These are phyloP conservation scores for Grallaria varia DNA, from an alignment of 2,113 vertebrate species.

Conservation along the genomic window DNA sequence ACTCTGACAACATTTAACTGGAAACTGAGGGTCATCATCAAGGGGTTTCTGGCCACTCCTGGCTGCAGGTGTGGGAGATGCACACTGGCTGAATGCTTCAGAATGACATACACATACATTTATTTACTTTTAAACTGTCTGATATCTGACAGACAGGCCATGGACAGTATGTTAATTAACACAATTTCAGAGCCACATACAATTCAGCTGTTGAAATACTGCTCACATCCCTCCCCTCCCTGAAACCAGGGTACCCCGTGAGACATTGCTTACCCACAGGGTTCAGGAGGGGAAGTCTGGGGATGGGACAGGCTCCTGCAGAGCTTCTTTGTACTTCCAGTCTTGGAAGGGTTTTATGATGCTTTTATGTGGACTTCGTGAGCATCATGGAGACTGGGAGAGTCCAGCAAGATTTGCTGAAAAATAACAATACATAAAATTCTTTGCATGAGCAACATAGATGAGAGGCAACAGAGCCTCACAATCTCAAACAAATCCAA, in stretches of 20 bases:
- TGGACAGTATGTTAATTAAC: neutral
- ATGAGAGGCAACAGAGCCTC: neutral
- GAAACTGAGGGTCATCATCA: neutral
- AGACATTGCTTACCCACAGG: neutral
- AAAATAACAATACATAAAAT: neutral
- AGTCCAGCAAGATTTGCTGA: neutral
- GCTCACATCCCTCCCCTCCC: neutral
- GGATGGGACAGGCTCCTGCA: neutral
- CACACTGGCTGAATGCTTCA: fast-evolving
- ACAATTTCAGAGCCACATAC: neutral
- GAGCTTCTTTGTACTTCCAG: neutral
- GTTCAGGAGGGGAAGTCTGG: neutral
- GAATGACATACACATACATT: neutral
- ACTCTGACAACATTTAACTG: neutral
- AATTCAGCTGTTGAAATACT: neutral
- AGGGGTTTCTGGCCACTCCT: neutral
- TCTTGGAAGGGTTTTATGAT: neutral
- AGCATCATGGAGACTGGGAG: neutral
- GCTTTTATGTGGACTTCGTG: neutral
- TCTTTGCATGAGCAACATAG: neutral
- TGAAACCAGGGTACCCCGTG: neutral
- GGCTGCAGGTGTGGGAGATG: neutral
- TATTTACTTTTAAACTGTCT: neutral
- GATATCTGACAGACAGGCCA: neutral
- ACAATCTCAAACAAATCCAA: neutral